phyloP scores from a whole-genome alignment of 1,140 invertebrate species.

The Callitettix versicolor region DNA sequence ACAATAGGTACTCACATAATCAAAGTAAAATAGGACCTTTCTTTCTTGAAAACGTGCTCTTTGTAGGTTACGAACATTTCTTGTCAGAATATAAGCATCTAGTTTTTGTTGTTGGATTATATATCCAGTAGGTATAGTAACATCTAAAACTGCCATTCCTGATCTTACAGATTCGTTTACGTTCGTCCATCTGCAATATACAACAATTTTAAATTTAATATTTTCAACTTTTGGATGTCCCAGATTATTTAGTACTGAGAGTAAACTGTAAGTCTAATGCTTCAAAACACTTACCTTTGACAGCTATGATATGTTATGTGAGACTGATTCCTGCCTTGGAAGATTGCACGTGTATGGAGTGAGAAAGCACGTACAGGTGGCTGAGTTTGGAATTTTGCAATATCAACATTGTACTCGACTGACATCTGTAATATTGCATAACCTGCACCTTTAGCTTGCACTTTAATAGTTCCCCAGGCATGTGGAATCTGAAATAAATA shows the following conservation, averaged over 20 bases:
- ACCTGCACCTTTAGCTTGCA: constrained; percentile 80
- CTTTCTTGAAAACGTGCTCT: constrained; percentile 69
- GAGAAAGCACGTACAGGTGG: constrained; percentile 72
- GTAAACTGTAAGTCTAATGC: too few species aligned
- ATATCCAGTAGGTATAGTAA: constrained; percentile 87
- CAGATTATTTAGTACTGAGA: too few species aligned
- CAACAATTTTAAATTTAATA: too few species aligned
- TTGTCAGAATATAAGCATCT: constrained; percentile 67
- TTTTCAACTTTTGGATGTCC: too few species aligned
- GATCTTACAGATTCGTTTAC: constrained; percentile 64
- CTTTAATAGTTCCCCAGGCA: constrained; percentile 85
- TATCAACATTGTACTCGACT: constrained; percentile 91
- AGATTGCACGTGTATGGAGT: constrained; percentile 56
- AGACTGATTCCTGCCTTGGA: constrained; percentile 85
- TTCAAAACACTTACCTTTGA: constrained; percentile 49
- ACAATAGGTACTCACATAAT: constrained; percentile 76
- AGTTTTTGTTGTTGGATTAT: constrained; percentile 83
- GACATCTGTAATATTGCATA: constrained; percentile 86
- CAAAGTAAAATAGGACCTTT: constrained; percentile 90
- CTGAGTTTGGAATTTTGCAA: constrained; percentile 68
- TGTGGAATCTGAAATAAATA: constrained; percentile 70
- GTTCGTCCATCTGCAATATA: constrained; percentile 60
- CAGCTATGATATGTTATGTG: constrained; percentile 75
- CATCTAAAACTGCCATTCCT: constrained; percentile 87
- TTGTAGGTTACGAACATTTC: constrained; percentile 64